Base-by-base conservation (phyloP, 2,797 vertebrate species). In the Semaprochilodus insignis region DNA sequence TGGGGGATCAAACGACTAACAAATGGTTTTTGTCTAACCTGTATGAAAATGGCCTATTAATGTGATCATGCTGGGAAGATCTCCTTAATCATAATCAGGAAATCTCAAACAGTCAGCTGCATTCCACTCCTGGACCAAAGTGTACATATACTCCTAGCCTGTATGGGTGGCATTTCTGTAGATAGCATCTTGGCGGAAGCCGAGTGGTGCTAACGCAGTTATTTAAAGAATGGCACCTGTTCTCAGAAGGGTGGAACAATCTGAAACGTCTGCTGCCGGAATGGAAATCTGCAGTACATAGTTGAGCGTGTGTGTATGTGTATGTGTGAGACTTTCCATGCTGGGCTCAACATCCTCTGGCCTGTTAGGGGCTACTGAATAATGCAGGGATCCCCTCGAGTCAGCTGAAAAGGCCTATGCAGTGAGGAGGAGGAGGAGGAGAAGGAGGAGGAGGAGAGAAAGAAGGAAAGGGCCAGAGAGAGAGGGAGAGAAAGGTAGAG, bases 311-410 rank as follows among this genome's bases (percentile, higher is more conserved):
- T 83, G 54, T 83, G 31, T 48, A 48, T 77, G 63, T n/a, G n/a
- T n/a, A n/a, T 89, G 59, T 86, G 74, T 79, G 80, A 80, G 77
- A 89, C 77, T 87, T 69, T 14, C 52, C 84, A 84, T 86, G 82
- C 86, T 86, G 81, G 51, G 67, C 36, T 55, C 81, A 71, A 77
- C n/a, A 69, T 70, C 83, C 71, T 52, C 67, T 27, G 48, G 48
- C 65, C 77, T 60, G 69, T 69, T 72, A 87, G 91, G 90, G 89
- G 85, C 83, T 84, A 81, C 86, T 94, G 89, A 94, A 93, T 94
- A 90, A 94, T 94, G 88, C 91, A 94, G 85, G 51, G 72, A 57
- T 54, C 54, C 72, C 82, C 70, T 36, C 15, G 44, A 69, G 90
- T 89, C 85, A 89, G 78, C 81, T 83, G 77, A 87, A 86, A 85